A percentile compares a stretch with the other conserved stretches of the same genome.
These are phyloP conservation scores for Hipposideros armiger DNA, from an alignment of 2,113 vertebrate species.

Conservation along the genomic window DNA sequence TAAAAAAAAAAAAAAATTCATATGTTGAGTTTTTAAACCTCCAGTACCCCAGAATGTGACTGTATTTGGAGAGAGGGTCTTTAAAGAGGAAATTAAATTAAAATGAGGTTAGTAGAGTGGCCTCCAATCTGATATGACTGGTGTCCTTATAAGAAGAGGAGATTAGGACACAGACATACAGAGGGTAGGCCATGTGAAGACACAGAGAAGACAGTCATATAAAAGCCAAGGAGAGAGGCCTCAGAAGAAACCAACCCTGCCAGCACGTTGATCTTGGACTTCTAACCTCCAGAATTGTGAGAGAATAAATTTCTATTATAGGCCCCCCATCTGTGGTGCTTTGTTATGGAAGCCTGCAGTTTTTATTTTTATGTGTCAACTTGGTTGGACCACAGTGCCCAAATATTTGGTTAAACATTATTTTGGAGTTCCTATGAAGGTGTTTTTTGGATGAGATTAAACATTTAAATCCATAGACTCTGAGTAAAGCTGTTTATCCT, in stretches of 20 bases:
- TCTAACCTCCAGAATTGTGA: neutral
- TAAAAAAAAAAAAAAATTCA: neutral
- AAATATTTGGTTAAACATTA: neutral
- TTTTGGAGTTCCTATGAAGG: neutral
- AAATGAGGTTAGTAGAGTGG: neutral
- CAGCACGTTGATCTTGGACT: neutral
- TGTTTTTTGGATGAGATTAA: neutral
- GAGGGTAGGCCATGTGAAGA: neutral
- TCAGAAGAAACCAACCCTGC: neutral
- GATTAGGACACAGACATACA: neutral
- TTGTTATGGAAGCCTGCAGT: neutral
- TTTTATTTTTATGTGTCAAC: neutral
- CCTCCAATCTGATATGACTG: neutral
- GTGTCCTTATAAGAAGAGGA: neutral
- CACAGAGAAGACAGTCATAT: neutral
- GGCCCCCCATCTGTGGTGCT: neutral
- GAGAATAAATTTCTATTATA: neutral
- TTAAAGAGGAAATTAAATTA: neutral
- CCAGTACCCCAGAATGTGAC: neutral
- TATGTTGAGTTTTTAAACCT: neutral
- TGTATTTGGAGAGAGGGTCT: neutral
- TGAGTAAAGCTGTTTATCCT: neutral
- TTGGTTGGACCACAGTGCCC: neutral
- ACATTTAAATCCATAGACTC: neutral
- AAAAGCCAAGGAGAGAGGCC: neutral